These are phyloP conservation scores for Spodoptera litura DNA, from an alignment of 1,140 invertebrate species.

Conservation along the genomic window DNA sequence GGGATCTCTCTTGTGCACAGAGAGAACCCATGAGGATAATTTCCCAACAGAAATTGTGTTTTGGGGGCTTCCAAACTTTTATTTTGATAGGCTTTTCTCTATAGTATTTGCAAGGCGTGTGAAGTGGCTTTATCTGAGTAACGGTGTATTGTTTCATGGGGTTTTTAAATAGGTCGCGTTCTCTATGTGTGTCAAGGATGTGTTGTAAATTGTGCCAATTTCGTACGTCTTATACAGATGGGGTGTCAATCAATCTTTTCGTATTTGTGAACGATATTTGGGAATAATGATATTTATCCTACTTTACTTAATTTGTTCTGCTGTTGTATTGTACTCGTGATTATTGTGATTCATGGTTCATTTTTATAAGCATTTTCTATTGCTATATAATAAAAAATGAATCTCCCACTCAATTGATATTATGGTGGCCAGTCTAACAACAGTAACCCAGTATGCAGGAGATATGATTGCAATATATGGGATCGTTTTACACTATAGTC, in stretches of 20 bases:
- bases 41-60: constrained; percentile 39
- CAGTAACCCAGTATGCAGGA: no score
- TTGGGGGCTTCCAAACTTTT: constrained; percentile 32
- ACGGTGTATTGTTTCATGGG: neutral
- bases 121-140: neutral
- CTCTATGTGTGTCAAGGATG: constrained; percentile 14
- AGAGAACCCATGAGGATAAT: constrained; percentile 38
- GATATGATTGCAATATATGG: no score
- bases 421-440: no score
- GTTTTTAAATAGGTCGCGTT: constrained; percentile 1
- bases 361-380: no score
- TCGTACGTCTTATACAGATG: no score
- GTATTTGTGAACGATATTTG: no score
- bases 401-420: no score
- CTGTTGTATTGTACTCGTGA: neutral
- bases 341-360: no score
- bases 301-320: neutral
- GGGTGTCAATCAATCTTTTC: no score
- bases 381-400: no score
- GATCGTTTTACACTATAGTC: no score
- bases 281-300: no score
- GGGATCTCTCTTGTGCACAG: constrained; percentile 33
- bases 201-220: neutral
- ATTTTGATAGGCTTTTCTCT: constrained; percentile 17
- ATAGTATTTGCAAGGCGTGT: constrained; percentile 16